These are phyloP conservation scores for Anoura caudifer DNA, from an alignment of 2,113 vertebrate genomes.

Conservation along the genomic window DNA sequence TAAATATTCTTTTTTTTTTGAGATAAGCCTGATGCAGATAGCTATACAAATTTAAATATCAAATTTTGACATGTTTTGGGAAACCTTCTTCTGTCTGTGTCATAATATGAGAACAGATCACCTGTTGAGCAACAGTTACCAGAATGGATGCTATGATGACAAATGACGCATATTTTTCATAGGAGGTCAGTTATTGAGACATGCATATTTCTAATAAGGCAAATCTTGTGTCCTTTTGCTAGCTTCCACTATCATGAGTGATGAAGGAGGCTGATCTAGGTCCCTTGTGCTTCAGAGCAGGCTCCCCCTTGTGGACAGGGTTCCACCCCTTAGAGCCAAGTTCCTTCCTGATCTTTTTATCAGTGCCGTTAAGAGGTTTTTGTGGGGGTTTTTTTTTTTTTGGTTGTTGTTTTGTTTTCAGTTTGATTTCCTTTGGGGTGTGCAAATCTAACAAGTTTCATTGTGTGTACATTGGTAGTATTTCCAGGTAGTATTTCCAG, in stretches of 20 bases:
- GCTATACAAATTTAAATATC: not conserved
- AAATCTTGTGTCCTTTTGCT: not conserved
- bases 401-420: no score
- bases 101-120: not conserved
- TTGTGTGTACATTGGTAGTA: not conserved
- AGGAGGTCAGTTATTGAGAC: not conserved
- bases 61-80: not conserved
- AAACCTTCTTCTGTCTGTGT: not conserved
- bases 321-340: not conserved
- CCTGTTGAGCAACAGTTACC: not conserved
- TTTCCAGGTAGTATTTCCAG: not conserved
- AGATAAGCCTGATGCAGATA: not conserved
- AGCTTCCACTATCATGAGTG: accelerated
- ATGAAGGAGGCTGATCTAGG: accelerated
- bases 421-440: not conserved
- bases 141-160: not conserved
- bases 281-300: accelerated
- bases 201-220: not conserved
- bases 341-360: not conserved
- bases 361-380: no score
- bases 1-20: not conserved
- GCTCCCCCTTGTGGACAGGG: not conserved
- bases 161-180: not conserved
- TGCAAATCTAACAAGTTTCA: not conserved
- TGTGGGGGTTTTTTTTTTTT: no score